phyloP scores from a whole-genome alignment of 2,797 vertebrate genomes.

The Lophius americanus region DNA sequence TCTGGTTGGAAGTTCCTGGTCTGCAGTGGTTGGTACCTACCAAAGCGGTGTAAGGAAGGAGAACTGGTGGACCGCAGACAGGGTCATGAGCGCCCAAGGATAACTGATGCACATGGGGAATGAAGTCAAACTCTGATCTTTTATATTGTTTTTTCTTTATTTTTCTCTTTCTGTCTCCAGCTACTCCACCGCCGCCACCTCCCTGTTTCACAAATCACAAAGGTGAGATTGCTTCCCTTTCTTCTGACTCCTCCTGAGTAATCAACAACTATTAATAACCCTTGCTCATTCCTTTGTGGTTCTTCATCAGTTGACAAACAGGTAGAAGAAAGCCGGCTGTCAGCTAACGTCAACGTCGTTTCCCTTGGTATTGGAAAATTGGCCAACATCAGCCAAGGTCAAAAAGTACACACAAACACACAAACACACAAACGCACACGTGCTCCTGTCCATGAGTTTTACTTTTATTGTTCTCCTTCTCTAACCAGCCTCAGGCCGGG shows the following conservation, averaged over 20 bases:
- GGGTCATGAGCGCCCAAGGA: no score
- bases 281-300: neutral
- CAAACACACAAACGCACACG: neutral
- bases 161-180: neutral
- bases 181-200: conserved; percentile 59
- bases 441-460: neutral
- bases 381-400: conserved; percentile 72
- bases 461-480: neutral
- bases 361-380: conserved; percentile 72
- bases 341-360: conserved; percentile 77
- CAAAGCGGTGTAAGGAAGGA: no score
- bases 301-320: conserved; percentile 47
- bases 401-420: neutral
- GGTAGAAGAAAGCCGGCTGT: conserved; percentile 37
- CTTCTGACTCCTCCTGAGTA: conserved; percentile 1
- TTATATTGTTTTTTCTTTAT: no score
- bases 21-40: no score
- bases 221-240: conserved; percentile 51
- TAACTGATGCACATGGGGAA: no score
- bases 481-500: conserved; percentile 47
- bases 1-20: no score
- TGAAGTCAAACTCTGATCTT: no score
- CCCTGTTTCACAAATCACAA: conserved; percentile 33
- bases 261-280: neutral
- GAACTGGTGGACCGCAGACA: no score